Percentiles rank a stretch among this genome's conserved stretches.
Evolutionary conservation across 2,888 invertebrate species (phyloP).

Genomic region (Hirtodrosophila histrioides): DNA sequence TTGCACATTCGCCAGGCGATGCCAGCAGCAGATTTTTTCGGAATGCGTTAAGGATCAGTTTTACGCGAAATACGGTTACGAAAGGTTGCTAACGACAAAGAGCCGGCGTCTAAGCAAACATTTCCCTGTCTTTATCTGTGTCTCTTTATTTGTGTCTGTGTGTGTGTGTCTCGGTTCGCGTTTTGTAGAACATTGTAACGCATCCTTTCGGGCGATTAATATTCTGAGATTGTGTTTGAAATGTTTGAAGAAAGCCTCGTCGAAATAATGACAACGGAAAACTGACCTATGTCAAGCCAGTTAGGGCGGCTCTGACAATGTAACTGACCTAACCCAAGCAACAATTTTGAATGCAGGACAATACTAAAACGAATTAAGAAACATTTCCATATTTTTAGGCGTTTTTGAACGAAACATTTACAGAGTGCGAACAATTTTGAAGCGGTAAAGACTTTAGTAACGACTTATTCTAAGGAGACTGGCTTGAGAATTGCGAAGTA

Average conservation of each 20-base stretch:
- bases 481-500: slow-evolving; percentile 8
- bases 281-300: slow-evolving; percentile 63
- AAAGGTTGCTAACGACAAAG: slow-evolving; percentile 80
- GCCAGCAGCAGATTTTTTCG: slow-evolving; percentile 78
- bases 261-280: slow-evolving; percentile 22
- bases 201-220: slow-evolving; percentile 3
- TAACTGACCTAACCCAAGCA: slow-evolving; percentile 62
- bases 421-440: slow-evolving; percentile 12
- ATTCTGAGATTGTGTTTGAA: slow-evolving; percentile 6
- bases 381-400: slow-evolving; percentile 38
- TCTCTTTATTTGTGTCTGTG: slow-evolving; percentile 20
- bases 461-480: slow-evolving; percentile 24
- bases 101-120: slow-evolving; percentile 67
- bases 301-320: slow-evolving; percentile 6
- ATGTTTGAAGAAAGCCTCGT: slow-evolving; percentile 4
- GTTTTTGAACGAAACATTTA: slow-evolving; percentile 25
- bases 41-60: slow-evolving; percentile 84
- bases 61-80: slow-evolving; percentile 84
- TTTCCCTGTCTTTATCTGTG: slow-evolving; percentile 44
- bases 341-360: slow-evolving; percentile 17
- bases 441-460: slow-evolving; percentile 7
- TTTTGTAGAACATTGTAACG: slow-evolving; percentile 28
- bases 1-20: slow-evolving; percentile 76
- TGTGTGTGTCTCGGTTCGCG: slow-evolving; percentile 22
- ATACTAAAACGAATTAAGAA: slow-evolving; percentile 19